Conservation (phyloP, 2,888 invertebrate genomes). For the Chalcosyrphus nemorum region DNA sequence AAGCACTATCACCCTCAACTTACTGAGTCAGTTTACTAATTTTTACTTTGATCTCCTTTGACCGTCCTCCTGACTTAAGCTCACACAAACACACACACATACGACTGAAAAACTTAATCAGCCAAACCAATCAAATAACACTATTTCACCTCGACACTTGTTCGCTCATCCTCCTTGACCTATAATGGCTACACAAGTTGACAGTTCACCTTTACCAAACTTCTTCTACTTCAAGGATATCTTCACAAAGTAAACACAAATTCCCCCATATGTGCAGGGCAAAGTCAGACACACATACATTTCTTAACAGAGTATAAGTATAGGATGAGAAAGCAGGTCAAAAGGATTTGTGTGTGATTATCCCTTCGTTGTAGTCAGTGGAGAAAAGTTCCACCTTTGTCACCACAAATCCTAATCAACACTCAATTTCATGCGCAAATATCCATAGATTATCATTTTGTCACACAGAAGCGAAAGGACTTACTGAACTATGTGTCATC, state of each 20-base stretch:
- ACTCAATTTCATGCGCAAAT: slow-evolving; percentile 70
- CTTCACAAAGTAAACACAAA: slow-evolving; percentile 36
- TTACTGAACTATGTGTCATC: slow-evolving; percentile 16
- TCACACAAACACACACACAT: not conserved
- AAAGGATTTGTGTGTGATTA: slow-evolving; percentile 48
- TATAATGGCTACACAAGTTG: slow-evolving; percentile 43
- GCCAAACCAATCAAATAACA: slow-evolving; percentile 65
- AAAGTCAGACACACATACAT: not conserved
- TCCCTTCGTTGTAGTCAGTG: slow-evolving; percentile 19
- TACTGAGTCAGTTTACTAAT: slow-evolving; percentile 27
- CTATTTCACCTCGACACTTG: slow-evolving; percentile 60
- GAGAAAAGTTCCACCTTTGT: slow-evolving; percentile 59
- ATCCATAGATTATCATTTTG: slow-evolving; percentile 61
- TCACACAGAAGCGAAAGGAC: slow-evolving; percentile 29
- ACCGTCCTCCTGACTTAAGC: not conserved
- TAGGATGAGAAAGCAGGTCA: not conserved
- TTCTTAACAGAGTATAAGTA: too few relatives aligned
- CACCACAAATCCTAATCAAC: slow-evolving; percentile 70
- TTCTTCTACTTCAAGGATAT: slow-evolving; percentile 38
- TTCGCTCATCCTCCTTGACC: slow-evolving; percentile 32
- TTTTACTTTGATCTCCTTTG: slow-evolving; percentile 32
- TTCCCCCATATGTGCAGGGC: not conserved
- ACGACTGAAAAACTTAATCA: slow-evolving; percentile 33
- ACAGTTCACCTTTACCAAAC: slow-evolving; percentile 54
- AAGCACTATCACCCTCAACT: not conserved